These are phyloP conservation scores for Ia io DNA, from an alignment of 2,113 vertebrate species.

Conservation along the genomic window DNA sequence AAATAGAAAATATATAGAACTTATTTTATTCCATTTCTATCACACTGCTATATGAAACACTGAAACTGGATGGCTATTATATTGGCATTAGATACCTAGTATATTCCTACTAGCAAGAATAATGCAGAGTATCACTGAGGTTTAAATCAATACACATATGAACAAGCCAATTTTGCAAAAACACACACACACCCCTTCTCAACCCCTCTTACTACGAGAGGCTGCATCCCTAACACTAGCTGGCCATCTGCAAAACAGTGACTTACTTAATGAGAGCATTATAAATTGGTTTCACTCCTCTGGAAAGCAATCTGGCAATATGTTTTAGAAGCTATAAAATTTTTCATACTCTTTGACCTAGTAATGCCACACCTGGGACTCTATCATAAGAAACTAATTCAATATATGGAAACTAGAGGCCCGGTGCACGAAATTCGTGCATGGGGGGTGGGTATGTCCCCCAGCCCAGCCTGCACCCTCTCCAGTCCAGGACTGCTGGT, in stretches of 20 bases:
- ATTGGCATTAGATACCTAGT: background rate
- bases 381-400: conserved; percentile 7
- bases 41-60: background rate
- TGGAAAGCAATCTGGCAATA: background rate
- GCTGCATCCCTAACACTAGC: background rate
- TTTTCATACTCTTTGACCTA: background rate
- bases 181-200: background rate
- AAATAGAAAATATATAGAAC: background rate
- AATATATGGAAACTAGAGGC: conserved; percentile 44
- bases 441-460: too few relatives aligned
- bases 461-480: too few relatives aligned
- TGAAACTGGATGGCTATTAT: background rate
- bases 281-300: background rate
- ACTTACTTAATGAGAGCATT: background rate
- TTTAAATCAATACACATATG: background rate
- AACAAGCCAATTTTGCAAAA: background rate
- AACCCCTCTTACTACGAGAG: too few relatives aligned
- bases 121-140: background rate
- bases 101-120: background rate
- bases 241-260: background rate
- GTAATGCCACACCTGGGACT: background rate
- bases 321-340: conserved; percentile 33
- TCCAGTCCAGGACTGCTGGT: too few relatives aligned
- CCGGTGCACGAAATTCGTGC: too few relatives aligned
- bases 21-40: background rate